These are phyloP conservation scores for Hofmannophila pseudospretella DNA, from an alignment of 2,888 invertebrate genomes.

Conservation along the genomic window DNA sequence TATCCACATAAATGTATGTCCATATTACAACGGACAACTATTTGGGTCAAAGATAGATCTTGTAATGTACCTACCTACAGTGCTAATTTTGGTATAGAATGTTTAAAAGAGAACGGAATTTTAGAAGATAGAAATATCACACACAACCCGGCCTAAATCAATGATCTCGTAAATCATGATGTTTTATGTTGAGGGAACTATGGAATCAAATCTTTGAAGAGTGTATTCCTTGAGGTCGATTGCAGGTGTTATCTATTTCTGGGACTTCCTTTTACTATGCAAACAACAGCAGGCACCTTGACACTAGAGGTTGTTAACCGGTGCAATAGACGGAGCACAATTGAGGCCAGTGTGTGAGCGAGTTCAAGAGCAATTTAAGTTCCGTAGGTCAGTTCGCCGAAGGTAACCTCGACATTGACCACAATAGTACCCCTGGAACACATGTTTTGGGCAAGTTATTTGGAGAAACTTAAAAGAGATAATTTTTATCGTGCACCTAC, in stretches of 20 bases:
- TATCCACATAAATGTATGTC: too few relatives aligned
- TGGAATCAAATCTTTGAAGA: too few relatives aligned
- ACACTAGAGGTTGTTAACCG: slow-evolving; percentile 76
- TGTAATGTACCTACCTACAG: too few relatives aligned
- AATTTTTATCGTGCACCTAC: slow-evolving; percentile 5
- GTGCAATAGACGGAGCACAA: slow-evolving; percentile 73
- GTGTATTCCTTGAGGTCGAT: too few relatives aligned
- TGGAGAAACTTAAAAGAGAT: slow-evolving; percentile 2
- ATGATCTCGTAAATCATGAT: too few relatives aligned
- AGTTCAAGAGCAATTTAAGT: slow-evolving; percentile 78
- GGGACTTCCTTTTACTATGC: slow-evolving; percentile 50
- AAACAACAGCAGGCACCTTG: slow-evolving; percentile 70
- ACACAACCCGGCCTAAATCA: background rate
- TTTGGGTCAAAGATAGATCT: too few relatives aligned
- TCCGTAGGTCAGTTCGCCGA: slow-evolving; percentile 77
- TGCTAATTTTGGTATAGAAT: too few relatives aligned
- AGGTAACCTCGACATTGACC: slow-evolving; percentile 76
- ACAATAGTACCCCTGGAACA: slow-evolving; percentile 45
- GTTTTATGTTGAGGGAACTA: too few relatives aligned
- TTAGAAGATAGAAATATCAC: background rate
- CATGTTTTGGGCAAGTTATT: slow-evolving; percentile 1
- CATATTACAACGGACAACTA: too few relatives aligned
- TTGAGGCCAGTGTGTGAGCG: slow-evolving; percentile 77
- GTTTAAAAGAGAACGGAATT: too few relatives aligned
- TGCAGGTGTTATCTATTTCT: slow-evolving; percentile 24